phyloP scores from a whole-genome alignment of 2,797 vertebrate species.

The Pteronotus mesoamericanus region DNA sequence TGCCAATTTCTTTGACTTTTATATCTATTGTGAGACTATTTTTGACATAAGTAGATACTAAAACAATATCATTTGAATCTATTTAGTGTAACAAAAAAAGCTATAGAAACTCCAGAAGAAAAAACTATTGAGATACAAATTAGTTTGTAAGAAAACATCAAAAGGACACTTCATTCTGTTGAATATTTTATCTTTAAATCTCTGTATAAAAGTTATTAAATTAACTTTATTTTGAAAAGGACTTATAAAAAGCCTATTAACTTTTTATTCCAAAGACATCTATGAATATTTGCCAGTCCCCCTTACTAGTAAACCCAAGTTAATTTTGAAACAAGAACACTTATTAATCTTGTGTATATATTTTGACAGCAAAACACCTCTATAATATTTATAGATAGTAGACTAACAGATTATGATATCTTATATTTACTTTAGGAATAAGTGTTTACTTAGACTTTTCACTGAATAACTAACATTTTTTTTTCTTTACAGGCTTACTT shows the following conservation, averaged over 20 bases:
- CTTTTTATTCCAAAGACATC: not conserved
- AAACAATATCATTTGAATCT: conserved; percentile 67
- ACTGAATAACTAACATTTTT: conserved; percentile 20
- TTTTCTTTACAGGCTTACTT: not conserved
- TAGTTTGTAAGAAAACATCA: conserved; percentile 60
- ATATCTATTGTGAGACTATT: conserved; percentile 63
- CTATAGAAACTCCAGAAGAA: conserved; percentile 69
- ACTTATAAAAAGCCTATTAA: not conserved
- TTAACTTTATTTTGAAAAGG: not conserved
- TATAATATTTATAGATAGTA: conserved; percentile 39
- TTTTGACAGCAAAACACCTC: conserved; percentile 36
- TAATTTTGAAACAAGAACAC: not conserved
- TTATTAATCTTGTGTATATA: conserved; percentile 35
- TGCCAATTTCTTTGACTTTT: conserved; percentile 60
- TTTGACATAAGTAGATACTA: conserved; percentile 67
- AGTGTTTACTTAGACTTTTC: conserved; percentile 59
- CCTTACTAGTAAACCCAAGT: not conserved
- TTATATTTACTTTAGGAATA: conserved; percentile 48
- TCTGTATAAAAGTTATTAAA: conserved; percentile 46
- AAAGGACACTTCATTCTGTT: conserved; percentile 47
- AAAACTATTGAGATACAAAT: conserved; percentile 65
- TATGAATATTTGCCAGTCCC: conserved; percentile 8
- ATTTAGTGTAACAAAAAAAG: conserved; percentile 58
- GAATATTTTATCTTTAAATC: conserved; percentile 22
- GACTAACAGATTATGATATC: conserved; percentile 37